A percentile compares a stretch with the other conserved stretches of the same genome.
These are phyloP conservation scores for Sebastolobus altivelis DNA, from an alignment of 2,797 vertebrate genomes.

Conservation along the genomic window DNA sequence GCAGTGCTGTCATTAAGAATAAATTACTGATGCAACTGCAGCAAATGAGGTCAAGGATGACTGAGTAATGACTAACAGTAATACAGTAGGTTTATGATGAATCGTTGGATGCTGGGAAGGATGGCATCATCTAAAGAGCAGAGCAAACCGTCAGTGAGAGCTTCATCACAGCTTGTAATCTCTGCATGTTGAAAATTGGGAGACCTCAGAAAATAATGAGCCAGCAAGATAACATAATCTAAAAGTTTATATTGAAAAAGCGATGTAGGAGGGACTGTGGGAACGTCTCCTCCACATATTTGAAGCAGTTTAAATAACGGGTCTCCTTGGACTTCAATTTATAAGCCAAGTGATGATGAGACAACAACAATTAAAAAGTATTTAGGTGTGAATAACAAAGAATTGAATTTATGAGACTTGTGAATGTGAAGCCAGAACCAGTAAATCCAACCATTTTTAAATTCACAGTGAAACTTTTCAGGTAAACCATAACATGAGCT, in stretches of 20 bases:
- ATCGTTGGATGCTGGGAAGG: constrained; percentile 12
- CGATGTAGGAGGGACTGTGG: neutral
- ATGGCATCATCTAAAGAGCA: constrained; percentile 2
- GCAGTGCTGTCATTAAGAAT: constrained; percentile 14
- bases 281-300: neutral
- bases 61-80: constrained; percentile 1
- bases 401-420: neutral
- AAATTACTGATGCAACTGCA: constrained; percentile 27
- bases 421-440: neutral
- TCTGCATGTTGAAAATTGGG: neutral
- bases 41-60: constrained; percentile 24
- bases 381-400: neutral
- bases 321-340: neutral
- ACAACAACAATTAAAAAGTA: neutral
- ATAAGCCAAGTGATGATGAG: neutral
- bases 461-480: neutral
- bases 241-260: neutral
- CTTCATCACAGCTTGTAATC: neutral
- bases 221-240: neutral
- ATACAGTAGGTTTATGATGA: constrained; percentile 10
- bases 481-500: neutral
- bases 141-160: neutral
- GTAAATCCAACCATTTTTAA: neutral
- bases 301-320: neutral
- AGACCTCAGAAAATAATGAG: constrained; percentile 5